These are phyloP conservation scores for Pseudanteris insignis DNA, from an alignment of 2,888 invertebrate genomes.

Conservation along the genomic window DNA sequence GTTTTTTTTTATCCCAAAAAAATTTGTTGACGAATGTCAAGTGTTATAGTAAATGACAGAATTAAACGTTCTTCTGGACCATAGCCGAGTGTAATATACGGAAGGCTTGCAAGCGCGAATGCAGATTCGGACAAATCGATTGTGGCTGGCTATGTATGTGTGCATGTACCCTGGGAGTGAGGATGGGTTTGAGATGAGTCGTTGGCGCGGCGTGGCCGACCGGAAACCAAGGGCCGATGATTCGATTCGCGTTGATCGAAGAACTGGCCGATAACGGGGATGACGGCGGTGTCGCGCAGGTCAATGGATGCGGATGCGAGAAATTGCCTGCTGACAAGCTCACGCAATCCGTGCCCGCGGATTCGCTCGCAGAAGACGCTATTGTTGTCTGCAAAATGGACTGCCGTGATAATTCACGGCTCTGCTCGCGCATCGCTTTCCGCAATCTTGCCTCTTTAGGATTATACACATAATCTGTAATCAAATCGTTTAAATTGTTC, in stretches of 20 bases:
- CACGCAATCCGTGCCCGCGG: constrained; percentile 47
- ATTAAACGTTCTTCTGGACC: constrained; percentile 1
- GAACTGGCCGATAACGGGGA: constrained; percentile 49
- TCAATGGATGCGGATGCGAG: constrained; percentile 42
- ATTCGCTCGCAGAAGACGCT: constrained; percentile 48
- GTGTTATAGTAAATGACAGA: no score
- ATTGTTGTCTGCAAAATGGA: constrained; percentile 59
- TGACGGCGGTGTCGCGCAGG: constrained; percentile 44
- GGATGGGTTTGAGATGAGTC: constrained; percentile 55
- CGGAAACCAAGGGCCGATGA: constrained; percentile 59
- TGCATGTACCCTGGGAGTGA: constrained; percentile 54
- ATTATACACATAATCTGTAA: constrained; percentile 73
- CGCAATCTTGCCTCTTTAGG: constrained; percentile 73
- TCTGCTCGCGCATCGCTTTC: constrained; percentile 70
- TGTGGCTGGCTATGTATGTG: constrained; percentile 14
- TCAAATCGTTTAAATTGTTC: constrained; percentile 23
- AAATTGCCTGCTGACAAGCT: constrained; percentile 42
- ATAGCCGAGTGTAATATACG: constrained; percentile 17
- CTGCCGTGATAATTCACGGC: constrained; percentile 61
- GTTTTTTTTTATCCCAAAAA: no score
- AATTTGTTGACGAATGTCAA: no score
- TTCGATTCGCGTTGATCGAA: constrained; percentile 51
- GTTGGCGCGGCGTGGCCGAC: constrained; percentile 52
- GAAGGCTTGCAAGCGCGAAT: constrained; percentile 16
- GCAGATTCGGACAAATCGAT: constrained; percentile 38